Base-by-base conservation (phyloP, 2,888 invertebrate species). In the Axea sp. region DNA sequence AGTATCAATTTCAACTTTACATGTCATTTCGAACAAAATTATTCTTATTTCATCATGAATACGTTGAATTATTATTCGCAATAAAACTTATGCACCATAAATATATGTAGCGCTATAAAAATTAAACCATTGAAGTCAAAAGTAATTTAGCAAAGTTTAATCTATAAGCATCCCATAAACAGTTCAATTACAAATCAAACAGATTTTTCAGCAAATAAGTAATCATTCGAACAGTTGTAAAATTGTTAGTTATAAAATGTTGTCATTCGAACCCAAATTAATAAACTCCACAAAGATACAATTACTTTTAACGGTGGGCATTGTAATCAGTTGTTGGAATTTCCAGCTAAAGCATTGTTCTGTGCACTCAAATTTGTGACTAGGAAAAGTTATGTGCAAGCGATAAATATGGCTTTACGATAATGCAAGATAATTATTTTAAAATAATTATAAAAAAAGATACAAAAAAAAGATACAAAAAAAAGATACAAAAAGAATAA, bases 1-100 rank as follows among this genome's bases (percentile, higher is more conserved):
- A 45, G 45, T 53, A 64, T 53, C 41, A 43, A 31, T 41, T 37
- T 53, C 17, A 33, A 43, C 33, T 51, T 64, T 53, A 53, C 53
- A 26, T 17, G 53, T 43, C 26, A 53, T 43, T 43, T 64, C 15
- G 15, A 47, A 6, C 1, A 33, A 53, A 12, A 3, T 31, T n/a
- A 7, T 3, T 12, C 12, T 1, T 12, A n/a, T n/a, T 11, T 8
- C 41, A 5, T 7, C 41, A 41, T 12, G 24, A 41, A 12, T 12
- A 2, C 7, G 24, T 37, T 4, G 1, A 22, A 30, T 6, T 6
- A 30, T 30, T 30, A n/a, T 30, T 9, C 19, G 19, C 2, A 19
- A 4, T 2, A 3, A 4, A 19, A 19, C 2, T 19, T 4, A 19
- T 4, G 4, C 19, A 19, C 19, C 3, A 19, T 19, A n/a, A n/a